phyloP scores from a whole-genome alignment of 2,888 invertebrate species.

The Lasioglossum oenotherae region DNA sequence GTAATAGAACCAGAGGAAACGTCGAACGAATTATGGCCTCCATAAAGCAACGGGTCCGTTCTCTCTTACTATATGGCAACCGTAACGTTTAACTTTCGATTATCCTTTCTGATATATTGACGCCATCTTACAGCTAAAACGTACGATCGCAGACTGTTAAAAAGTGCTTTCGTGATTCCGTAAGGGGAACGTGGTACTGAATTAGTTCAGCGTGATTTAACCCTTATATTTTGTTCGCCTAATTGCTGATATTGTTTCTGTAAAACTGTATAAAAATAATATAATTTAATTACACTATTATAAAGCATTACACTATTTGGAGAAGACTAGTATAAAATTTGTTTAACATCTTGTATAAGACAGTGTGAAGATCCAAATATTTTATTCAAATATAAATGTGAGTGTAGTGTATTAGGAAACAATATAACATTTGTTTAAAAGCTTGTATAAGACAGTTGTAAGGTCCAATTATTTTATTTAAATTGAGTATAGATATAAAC shows the following conservation, averaged over 20 bases:
- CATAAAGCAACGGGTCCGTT: background rate
- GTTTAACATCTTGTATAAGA: too few species aligned
- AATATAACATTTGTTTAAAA: too few species aligned
- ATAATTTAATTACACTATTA: too few species aligned
- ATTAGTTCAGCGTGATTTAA: background rate
- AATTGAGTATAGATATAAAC: too few species aligned
- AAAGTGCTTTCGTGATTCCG: background rate
- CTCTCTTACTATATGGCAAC: background rate
- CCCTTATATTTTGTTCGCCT: background rate
- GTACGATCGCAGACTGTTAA: background rate
- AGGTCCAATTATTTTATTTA: too few species aligned
- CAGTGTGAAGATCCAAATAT: too few species aligned
- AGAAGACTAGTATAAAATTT: too few species aligned
- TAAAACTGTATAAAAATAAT: background rate
- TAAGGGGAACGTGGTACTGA: background rate
- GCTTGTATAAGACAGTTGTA: too few species aligned
- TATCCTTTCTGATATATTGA: conserved; percentile 6
- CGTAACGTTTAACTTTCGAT: conserved; percentile 5
- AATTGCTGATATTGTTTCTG: background rate
- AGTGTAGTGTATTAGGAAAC: too few species aligned
- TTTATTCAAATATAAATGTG: too few species aligned
- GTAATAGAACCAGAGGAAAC: background rate
- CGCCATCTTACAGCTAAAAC: conserved; percentile 1
- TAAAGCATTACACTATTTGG: too few species aligned
- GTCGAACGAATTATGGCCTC: background rate